A percentile compares a stretch with the other conserved stretches of the same genome.
These are phyloP conservation scores for Drosophila cognata DNA, from an alignment of 2,888 invertebrate genomes.

Conservation along the genomic window DNA sequence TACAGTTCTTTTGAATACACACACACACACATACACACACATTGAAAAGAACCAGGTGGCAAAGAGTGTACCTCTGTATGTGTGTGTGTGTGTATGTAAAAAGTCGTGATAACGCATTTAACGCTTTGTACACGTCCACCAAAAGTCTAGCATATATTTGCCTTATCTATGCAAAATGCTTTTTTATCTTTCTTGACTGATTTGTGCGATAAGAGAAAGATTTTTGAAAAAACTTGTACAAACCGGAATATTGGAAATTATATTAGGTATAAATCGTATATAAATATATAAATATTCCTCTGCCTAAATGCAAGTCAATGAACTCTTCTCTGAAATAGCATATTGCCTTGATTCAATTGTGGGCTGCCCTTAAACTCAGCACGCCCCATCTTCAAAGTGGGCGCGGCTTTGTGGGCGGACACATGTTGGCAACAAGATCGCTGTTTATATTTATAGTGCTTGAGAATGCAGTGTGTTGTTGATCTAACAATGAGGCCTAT, in stretches of 20 bases:
- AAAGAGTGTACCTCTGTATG: not conserved
- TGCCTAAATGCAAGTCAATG: constrained; percentile 31
- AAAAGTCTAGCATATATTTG: not conserved
- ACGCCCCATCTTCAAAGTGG: constrained; percentile 25
- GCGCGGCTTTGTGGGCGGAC: constrained; percentile 32
- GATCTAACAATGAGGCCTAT: constrained; percentile 40
- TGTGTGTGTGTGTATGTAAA: not conserved
- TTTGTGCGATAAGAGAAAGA: constrained; percentile 15
- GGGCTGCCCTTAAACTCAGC: constrained; percentile 24
- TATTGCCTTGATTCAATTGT: constrained; percentile 24
- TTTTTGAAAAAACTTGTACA: not conserved
- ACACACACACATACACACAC: constrained; percentile 2
- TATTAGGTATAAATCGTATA: not conserved
- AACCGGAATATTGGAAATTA: not conserved
- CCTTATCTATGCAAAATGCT: constrained; percentile 46
- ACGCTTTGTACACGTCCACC: not conserved
- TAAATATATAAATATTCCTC: constrained; percentile 12
- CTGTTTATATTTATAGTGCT: constrained; percentile 28
- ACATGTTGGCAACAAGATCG: constrained; percentile 36
- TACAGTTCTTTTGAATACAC: constrained; percentile 41
- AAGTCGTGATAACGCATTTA: constrained; percentile 11
- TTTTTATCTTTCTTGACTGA: constrained; percentile 29
- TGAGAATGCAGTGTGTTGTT: constrained; percentile 47
- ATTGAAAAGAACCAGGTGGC: constrained; percentile 24
- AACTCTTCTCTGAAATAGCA: constrained; percentile 32